A percentile compares a stretch with the other conserved stretches of the same genome.
Evolutionary conservation across 2,888 invertebrate genomes (phyloP).

Genomic region (Drosophila anomelani): DNA sequence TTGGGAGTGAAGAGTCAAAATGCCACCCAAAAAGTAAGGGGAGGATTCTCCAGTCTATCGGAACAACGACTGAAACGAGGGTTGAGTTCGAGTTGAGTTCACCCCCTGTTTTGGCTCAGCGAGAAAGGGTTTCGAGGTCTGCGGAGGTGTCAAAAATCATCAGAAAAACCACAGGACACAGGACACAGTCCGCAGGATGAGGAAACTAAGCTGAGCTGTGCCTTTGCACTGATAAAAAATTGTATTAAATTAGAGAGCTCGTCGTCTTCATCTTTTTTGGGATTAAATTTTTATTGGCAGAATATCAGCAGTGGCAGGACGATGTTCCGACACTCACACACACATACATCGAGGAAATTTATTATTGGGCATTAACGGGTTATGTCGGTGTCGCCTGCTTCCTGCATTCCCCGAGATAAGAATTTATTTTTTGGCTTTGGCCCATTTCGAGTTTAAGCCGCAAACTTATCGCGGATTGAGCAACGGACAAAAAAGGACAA

Average conservation of each 20-base stretch:
- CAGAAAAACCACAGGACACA: slow-evolving; percentile 62
- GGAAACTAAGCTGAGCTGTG: slow-evolving; percentile 26
- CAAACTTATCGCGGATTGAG: slow-evolving; percentile 43
- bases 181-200: slow-evolving; percentile 36
- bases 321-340: slow-evolving; percentile 8
- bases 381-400: slow-evolving; percentile 50
- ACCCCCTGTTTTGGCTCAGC: slow-evolving; percentile 1
- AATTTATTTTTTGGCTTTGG: slow-evolving; percentile 42
- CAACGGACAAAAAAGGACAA: slow-evolving; percentile 29
- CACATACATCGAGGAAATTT: slow-evolving; percentile 53
- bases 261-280: slow-evolving; percentile 36
- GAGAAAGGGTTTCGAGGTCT: slow-evolving; percentile 35
- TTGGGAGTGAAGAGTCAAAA: slow-evolving; percentile 67
- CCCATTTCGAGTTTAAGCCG: slow-evolving; percentile 43
- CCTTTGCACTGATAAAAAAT: slow-evolving; percentile 58
- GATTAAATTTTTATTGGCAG: slow-evolving; percentile 81
- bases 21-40: slow-evolving; percentile 39
- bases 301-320: slow-evolving; percentile 59
- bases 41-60: slow-evolving; percentile 49
- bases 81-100: slow-evolving; percentile 44
- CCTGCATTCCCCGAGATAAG: slow-evolving; percentile 38
- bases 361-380: slow-evolving; percentile 76
- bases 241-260: slow-evolving; percentile 67
- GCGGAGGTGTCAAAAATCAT: slow-evolving; percentile 72
- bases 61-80: slow-evolving; percentile 46